These are phyloP conservation scores for Drosophila kambysellisi DNA, from an alignment of 2,888 invertebrate genomes.

Conservation along the genomic window DNA sequence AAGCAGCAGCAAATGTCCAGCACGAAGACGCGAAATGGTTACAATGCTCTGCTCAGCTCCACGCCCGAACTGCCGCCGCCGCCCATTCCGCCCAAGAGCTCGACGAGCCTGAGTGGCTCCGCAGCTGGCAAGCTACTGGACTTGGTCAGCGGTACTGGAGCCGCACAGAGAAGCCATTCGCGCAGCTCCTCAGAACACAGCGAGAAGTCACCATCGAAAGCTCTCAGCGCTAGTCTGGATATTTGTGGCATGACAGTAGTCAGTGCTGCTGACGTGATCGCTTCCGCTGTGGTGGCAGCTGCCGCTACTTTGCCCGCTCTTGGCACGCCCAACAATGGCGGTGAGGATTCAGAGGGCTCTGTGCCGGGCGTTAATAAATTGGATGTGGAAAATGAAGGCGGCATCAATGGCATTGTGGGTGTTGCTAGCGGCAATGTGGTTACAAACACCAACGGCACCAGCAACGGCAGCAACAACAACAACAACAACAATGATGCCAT, in stretches of 20 bases:
- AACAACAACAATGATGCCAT: slow-evolving; percentile 49
- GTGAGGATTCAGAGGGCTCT: slow-evolving; percentile 86
- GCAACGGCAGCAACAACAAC: slow-evolving; percentile 38
- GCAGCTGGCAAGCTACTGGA: slow-evolving; percentile 75
- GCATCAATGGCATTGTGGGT: slow-evolving; percentile 38
- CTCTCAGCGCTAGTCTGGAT: slow-evolving; percentile 19
- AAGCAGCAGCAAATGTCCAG: slow-evolving; percentile 82
- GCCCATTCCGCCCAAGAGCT: slow-evolving; percentile 83
- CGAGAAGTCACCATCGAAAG: slow-evolving; percentile 86
- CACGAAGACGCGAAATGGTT: slow-evolving; percentile 84
- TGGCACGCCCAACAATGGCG: slow-evolving; percentile 85
- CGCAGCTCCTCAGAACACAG: slow-evolving; percentile 85
- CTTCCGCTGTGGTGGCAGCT: slow-evolving; percentile 64
- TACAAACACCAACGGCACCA: slow-evolving; percentile 47
- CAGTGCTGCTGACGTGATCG: slow-evolving; percentile 70
- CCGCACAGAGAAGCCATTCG: slow-evolving; percentile 68
- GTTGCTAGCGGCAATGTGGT: slow-evolving; percentile 31
- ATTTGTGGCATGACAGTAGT: slow-evolving; percentile 40
- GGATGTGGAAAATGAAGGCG: slow-evolving; percentile 47
- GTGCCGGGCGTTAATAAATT: slow-evolving; percentile 73
- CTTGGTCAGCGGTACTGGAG: slow-evolving; percentile 55
- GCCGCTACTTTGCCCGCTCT: slow-evolving; percentile 75
- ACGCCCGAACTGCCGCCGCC: slow-evolving; percentile 84
- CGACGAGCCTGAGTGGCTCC: slow-evolving; percentile 29
- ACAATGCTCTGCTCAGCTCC: slow-evolving; percentile 84